These are phyloP conservation scores for Rousettus madagascariensis DNA, from an alignment of 2,797 vertebrate species.

Conservation along the genomic window DNA sequence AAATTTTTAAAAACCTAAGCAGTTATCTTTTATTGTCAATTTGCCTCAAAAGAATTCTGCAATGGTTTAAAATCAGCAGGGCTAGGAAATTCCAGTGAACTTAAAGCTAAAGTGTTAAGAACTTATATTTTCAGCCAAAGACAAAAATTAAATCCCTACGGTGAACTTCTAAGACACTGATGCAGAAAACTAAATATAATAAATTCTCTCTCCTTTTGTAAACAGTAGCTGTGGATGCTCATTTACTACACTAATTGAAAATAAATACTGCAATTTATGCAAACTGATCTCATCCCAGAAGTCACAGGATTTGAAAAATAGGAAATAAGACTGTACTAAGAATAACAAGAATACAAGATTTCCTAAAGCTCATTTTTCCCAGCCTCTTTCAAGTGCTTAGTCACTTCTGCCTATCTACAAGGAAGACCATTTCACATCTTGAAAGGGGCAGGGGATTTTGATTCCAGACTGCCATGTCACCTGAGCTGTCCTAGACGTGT, in stretches of 20 bases:
- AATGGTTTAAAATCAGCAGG: not conserved
- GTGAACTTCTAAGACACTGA: slow-evolving; percentile 21
- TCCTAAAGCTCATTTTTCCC: slow-evolving; percentile 53
- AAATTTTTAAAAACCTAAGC: slow-evolving; percentile 23
- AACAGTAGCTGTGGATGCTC: not conserved
- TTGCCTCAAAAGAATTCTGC: slow-evolving; percentile 27
- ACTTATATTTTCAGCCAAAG: not conserved
- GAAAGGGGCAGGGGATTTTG: slow-evolving; percentile 49
- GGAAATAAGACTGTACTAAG: slow-evolving; percentile 38
- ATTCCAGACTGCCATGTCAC: slow-evolving; percentile 60
- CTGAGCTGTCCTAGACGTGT: slow-evolving; percentile 61
- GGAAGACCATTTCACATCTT: slow-evolving; percentile 49
- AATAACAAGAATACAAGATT: slow-evolving; percentile 47
- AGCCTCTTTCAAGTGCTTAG: slow-evolving; percentile 67
- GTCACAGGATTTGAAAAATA: slow-evolving; percentile 37
- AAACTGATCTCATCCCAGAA: slow-evolving; percentile 19
- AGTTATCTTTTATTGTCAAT: not conserved
- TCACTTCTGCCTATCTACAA: slow-evolving; percentile 68
- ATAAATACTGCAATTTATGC: slow-evolving; percentile 27
- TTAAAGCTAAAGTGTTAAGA: slow-evolving; percentile 32
- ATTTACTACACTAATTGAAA: slow-evolving; percentile 33
- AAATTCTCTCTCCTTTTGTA: not conserved
- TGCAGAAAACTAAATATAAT: not conserved
- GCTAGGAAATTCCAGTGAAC: slow-evolving; percentile 1
- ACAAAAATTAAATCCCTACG: slow-evolving; percentile 16